Percentiles rank a stretch among this genome's conserved stretches.
These are phyloP conservation scores for Mormyrus hasselquistii DNA, from an alignment of 2,797 vertebrate species.

Conservation along the genomic window DNA sequence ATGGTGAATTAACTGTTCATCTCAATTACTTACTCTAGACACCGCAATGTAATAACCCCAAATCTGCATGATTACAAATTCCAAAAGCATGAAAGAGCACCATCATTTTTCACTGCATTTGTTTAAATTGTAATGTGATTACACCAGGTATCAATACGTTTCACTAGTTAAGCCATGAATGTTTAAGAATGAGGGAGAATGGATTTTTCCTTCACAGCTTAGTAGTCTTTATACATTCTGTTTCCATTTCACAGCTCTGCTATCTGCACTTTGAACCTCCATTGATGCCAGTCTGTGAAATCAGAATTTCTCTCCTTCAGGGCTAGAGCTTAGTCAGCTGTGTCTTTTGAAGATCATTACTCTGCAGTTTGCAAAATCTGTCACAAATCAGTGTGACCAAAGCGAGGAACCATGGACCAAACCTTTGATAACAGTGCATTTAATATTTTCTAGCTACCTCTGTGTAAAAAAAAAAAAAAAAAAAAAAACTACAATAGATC, in stretches of 20 bases:
- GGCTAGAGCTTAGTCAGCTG: not conserved
- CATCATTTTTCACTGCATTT: not conserved
- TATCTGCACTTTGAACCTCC: not conserved
- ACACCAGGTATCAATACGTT: not conserved
- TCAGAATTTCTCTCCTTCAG: not conserved
- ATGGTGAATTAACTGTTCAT: not conserved
- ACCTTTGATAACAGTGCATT: not conserved
- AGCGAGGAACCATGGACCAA: not conserved
- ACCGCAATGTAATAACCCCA: not conserved
- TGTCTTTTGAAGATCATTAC: not conserved
- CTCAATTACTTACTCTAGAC: not conserved
- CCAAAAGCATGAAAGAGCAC: not conserved
- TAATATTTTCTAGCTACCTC: not conserved
- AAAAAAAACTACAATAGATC: not conserved
- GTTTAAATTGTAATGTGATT: not conserved
- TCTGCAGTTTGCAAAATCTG: not conserved
- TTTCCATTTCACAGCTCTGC: not conserved
- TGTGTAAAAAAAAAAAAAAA: not conserved
- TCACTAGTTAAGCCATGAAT: not conserved
- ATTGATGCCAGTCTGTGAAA: not conserved
- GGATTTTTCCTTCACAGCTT: not conserved
- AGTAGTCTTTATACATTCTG: not conserved
- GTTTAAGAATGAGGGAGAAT: not conserved
- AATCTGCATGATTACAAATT: not conserved
- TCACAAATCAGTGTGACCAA: not conserved